Evolutionary conservation across 2,797 vertebrate genomes (phyloP).

Genomic region (Pseudotriccus pelzelni): DNA sequence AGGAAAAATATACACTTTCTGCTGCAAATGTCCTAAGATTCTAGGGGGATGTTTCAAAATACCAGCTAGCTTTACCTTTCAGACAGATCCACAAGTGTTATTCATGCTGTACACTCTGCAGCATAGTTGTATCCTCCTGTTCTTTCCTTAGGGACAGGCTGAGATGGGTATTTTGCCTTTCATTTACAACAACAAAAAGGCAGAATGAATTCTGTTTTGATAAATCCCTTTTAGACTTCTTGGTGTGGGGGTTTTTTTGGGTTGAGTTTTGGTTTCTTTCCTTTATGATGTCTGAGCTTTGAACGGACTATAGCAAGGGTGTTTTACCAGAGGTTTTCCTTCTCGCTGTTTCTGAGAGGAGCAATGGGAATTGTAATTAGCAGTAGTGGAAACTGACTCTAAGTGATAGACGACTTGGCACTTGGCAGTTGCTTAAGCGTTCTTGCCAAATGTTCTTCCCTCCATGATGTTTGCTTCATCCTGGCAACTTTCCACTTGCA

Average conservation of each 20-base stretch:
- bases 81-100: not conserved
- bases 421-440: constrained; percentile 28
- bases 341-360: not conserved
- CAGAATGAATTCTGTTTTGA: not conserved
- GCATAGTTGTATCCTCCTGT: not conserved
- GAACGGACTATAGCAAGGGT: not conserved
- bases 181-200: not conserved
- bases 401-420: constrained; percentile 47
- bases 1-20: not conserved
- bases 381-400: constrained; percentile 19
- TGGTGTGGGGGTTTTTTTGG: not conserved
- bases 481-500: constrained; percentile 53
- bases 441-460: constrained; percentile 54
- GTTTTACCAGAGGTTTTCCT: constrained; percentile 5
- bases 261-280: not conserved
- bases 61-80: not conserved
- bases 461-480: constrained; percentile 36
- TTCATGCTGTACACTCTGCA: not conserved
- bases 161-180: not conserved
- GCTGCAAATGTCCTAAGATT: not conserved
- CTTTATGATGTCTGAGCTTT: not conserved
- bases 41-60: not conserved
- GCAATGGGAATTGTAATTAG: constrained; percentile 50
- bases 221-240: not conserved
- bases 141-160: not conserved